A percentile compares a stretch with the other conserved stretches of the same genome.
Evolutionary conservation across 35 echinoderm and acorn worm genomes (phyloP).

Genomic region (Lytechinus pictus): DNA sequence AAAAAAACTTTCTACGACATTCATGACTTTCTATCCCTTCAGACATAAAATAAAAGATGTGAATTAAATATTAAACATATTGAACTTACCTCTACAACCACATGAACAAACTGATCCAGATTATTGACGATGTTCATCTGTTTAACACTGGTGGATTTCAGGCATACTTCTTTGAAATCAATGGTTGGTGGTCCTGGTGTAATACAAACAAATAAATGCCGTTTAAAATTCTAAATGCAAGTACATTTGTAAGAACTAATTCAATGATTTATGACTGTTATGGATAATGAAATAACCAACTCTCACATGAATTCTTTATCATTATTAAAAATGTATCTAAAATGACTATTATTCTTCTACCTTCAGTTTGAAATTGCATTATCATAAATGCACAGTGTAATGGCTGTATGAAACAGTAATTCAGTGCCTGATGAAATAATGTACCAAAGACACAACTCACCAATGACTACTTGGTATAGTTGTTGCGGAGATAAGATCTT

Average conservation of each 20-base stretch:
- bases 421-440: no score
- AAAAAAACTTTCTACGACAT: no score
- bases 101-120: conserved; percentile 83
- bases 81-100: conserved; percentile 84
- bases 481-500: conserved; percentile 87
- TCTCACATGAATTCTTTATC: not conserved
- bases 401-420: no score
- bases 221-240: not conserved
- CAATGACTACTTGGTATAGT: conserved; percentile 91
- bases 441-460: conserved; percentile 43
- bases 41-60: no score
- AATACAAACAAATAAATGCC: conserved; percentile 23
- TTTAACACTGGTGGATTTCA: conserved; percentile 88
- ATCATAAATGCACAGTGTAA: no score
- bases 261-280: not conserved
- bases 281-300: not conserved
- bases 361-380: no score
- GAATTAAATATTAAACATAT: not conserved
- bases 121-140: conserved; percentile 88
- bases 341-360: no score
- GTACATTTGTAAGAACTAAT: no score
- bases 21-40: no score
- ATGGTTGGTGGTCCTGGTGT: conserved; percentile 80
- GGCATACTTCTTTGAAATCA: conserved; percentile 92
- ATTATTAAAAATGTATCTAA: not conserved